Base-by-base conservation (phyloP, 2,888 invertebrate genomes). In the Mechanitis mazaeus region DNA sequence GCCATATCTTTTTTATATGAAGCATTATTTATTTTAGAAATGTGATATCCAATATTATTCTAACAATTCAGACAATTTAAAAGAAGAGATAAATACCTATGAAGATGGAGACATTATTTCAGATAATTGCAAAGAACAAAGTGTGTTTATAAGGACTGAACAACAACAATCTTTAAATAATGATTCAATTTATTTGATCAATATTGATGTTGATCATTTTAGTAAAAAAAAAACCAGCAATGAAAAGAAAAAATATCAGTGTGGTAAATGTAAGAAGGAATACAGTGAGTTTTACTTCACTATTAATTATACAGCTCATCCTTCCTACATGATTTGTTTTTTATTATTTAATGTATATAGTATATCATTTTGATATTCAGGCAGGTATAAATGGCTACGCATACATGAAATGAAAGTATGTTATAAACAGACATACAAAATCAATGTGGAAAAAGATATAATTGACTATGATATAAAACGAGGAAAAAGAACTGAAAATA, bases 221-320 rank as follows among this genome's bases (percentile, higher is more conserved):
- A 9, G 45, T 5, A 9, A 28, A 12, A 45, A 46, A 1, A 46
- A 3, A 12, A 20, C 7, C 12, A 9, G 55, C 11, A 12, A 35
- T 46, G 11, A 33, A n/a, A 33, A 35, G 38, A 58, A 61, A 61
- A 45, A 7, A 47, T 54, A 58, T 6, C 47, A 66, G 54, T 72
- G 72, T 67, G 50, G 56, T 9, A 70, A 67, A 59, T 72, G 72
- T 55, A 67, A 68, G 28, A 65, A 64, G 54, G 61, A 67, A 64
- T 72, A 71, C 47, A 69, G 72, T 72, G 61, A 72, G 72, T 63
- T 45, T 54, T 12, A 31, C 20, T 28, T 58, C 20, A 6, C 4
- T 61, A 54, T 28, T 9, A 11, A 55, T 60, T 45, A 20, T 38
- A 11, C 28, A 35, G 11, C n/a, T 33, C 5, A 55, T 38, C 7